Conservation (phyloP, 2,113 vertebrate species). For the Amblyornis subalaris region DNA sequence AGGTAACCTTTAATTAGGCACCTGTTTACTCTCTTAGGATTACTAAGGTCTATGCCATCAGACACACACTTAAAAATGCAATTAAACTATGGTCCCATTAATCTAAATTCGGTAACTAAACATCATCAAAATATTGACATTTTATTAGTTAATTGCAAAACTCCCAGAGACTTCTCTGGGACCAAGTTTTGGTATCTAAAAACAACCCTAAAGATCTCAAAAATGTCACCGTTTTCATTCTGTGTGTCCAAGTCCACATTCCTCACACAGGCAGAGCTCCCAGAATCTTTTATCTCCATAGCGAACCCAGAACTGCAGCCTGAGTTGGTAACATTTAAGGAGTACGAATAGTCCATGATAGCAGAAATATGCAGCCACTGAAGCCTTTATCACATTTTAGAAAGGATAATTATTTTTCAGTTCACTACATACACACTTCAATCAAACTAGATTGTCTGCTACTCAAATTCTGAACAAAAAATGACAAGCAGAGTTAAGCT, state of each 20-base stretch:
- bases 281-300: neutral
- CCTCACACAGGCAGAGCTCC: neutral
- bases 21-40: neutral
- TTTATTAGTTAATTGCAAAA: neutral
- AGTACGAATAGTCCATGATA: neutral
- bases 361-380: neutral
- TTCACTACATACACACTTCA: neutral
- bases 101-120: neutral
- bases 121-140: neutral
- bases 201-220: neutral
- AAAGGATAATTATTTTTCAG: neutral
- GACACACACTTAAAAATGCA: neutral
- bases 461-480: neutral
- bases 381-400: neutral
- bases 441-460: neutral
- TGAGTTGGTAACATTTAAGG: neutral
- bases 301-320: neutral
- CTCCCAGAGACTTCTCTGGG: neutral
- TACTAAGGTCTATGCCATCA: neutral
- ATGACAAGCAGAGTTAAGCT: neutral
- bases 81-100: neutral
- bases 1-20: neutral
- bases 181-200: neutral
- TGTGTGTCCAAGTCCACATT: neutral
- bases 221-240: neutral